Evolutionary conservation across 2,113 vertebrate species (phyloP).

Genomic region (Lophius piscatorius): DNA sequence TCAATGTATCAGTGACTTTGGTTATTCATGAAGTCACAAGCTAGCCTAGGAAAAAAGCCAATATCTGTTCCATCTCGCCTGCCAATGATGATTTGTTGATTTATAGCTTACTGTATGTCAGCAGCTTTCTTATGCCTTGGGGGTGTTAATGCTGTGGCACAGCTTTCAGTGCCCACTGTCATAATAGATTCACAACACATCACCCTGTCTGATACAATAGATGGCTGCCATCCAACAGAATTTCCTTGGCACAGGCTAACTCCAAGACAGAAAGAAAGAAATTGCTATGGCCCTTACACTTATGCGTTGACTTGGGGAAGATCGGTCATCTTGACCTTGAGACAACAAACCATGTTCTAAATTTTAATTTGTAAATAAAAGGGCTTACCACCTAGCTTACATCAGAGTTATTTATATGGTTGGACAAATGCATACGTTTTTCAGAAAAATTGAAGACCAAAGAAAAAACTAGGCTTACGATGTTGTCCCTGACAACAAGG

Average conservation of each 20-base stretch:
- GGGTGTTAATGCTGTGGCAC: background rate
- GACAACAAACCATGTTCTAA: too few relatives aligned
- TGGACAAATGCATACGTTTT: too few relatives aligned
- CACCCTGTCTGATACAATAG: constrained; percentile 5
- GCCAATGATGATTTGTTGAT: constrained; percentile 31
- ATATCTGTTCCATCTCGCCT: constrained; percentile 13
- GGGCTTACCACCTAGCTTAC: too few relatives aligned
- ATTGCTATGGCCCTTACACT: too few relatives aligned
- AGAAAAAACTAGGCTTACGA: too few relatives aligned
- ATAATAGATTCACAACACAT: constrained; percentile 15
- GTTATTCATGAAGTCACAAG: constrained; percentile 32
- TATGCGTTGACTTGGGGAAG: too few relatives aligned
- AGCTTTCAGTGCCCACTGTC: background rate
- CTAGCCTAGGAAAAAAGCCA: constrained; percentile 13
- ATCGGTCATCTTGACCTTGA: too few relatives aligned
- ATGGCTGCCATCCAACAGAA: background rate
- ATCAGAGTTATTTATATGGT: too few relatives aligned
- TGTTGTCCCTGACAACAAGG: too few relatives aligned
- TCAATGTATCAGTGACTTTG: constrained; percentile 6
- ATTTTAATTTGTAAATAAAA: too few relatives aligned
- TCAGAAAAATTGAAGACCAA: too few relatives aligned
- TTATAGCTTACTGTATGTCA: constrained; percentile 16
- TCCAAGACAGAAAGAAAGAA: background rate
- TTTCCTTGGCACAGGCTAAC: background rate
- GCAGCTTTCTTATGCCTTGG: constrained; percentile 1